Base-by-base conservation (phyloP, 1,140 invertebrate genomes). In the Dysdera silvatica region DNA sequence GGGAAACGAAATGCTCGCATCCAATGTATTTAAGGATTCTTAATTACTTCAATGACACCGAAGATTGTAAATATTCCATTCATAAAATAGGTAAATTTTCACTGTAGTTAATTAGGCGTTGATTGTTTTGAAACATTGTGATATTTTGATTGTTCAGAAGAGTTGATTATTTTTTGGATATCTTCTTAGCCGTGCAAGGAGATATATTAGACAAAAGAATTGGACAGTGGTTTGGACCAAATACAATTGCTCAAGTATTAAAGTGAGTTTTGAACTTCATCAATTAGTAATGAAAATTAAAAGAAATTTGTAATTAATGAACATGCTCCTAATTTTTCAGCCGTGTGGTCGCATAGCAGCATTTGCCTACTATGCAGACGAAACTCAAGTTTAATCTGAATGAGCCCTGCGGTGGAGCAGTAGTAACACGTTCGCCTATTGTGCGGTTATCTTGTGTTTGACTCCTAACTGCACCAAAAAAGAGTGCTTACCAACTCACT, bases 171-270 rank as follows among this genome's bases (percentile, higher is more conserved):
- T 26, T 49, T 49, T 37, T n/a, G n/a, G n/a, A n/a, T 26, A 12
- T 47, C 2, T 55, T 28, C n/a, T 12, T 26, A 65, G 62, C 62
- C 31, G 12, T 53, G 12, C 47, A 52, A 58, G 62, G 62, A 2
- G 7, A 31, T 28, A 26, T 59, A 10, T 29, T 65, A 33, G 62
- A 65, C n/a, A 65, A 58, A 20, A 14, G 31, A 31, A 41, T 99
- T 12, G 95, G 96, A 16, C 86, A 96, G 73, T 99, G 97, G 97
- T 97, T 99, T 80, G 96, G 97, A 47, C 97, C 97, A 29, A 99
- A 99, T 77, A 98, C 96, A 48, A 85, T 98, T 60, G 91, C 94
- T 71, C 95, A 99, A 83, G 93, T 95, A 70, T 81, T 98, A 71
- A 96, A 89, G 93, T 95, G 82, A 81, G 80, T 48, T 1, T 41